Conservation (phyloP, 2,113 vertebrate genomes). For the Onychorhynchus coronatus region DNA sequence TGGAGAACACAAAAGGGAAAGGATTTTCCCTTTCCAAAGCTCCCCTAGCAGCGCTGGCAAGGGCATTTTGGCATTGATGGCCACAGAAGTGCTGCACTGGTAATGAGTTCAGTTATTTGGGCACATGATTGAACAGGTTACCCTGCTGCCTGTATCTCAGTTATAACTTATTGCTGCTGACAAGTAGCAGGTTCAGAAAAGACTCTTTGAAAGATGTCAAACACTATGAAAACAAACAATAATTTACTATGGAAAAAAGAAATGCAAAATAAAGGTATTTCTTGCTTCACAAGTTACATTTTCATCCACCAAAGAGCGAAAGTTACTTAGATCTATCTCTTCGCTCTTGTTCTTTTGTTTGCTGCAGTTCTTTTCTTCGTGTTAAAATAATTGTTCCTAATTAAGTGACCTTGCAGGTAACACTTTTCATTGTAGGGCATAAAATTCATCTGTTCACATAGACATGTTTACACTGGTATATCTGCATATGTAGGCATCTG, state of each 20-base stretch:
- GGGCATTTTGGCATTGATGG: not conserved
- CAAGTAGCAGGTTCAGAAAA: not conserved
- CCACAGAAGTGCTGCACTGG: not conserved
- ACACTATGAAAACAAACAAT: not conserved
- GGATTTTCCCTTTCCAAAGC: not conserved
- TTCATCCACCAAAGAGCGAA: not conserved
- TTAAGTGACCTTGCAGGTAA: not conserved
- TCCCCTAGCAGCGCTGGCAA: not conserved
- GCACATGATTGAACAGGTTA: not conserved
- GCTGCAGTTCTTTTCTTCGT: not conserved
- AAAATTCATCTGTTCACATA: not conserved
- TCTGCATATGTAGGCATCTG: not conserved
- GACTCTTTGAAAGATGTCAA: not conserved
- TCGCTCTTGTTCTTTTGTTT: not conserved
- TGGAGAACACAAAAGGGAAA: not conserved
- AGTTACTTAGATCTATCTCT: not conserved
- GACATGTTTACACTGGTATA: not conserved
- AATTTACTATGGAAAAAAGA: not conserved
- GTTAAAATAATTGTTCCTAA: not conserved
- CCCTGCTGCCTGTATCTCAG: not conserved
- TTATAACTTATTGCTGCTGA: not conserved
- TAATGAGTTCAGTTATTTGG: not conserved
- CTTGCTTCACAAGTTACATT: not conserved
- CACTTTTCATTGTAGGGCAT: not conserved
- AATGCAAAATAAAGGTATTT: not conserved